Evolutionary conservation across 2,113 vertebrate species (phyloP), one percentile per base, ranked within the genome.

Genomic region (Benitochromis conjunctus): DNA sequence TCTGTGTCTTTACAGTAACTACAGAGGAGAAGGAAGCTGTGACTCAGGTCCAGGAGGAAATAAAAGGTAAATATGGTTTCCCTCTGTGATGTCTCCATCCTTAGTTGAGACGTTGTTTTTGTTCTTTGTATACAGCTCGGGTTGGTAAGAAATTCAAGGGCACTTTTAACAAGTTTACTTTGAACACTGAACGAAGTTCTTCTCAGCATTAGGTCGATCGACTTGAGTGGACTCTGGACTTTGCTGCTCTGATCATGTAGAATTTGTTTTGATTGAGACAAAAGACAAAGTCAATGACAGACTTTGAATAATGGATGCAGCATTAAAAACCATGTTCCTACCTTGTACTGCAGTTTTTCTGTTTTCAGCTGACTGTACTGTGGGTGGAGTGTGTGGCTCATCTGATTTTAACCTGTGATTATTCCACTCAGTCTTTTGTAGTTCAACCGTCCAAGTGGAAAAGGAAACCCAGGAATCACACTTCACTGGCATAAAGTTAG

Each of bases 371-470:
- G 38, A 29, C n/a, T 53, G 9, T 56, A 2, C 26, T 80, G 48
- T 71, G 79, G 2, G 58, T 78, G 55, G 5, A 21, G 14, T 55
- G 14, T 46, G 43, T 64, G 51, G 80, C 60, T 92, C 7, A 86
- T 76, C 53, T 77, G 79, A 56, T 79, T 54, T 79, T 82, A 64
- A 80, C 80, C 19, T 94, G 9, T 92, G 8, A 53, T 95, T 96
- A 95, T 94, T 92, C 94, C 94, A 94, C 92, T 96, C 98, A 99
- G 98, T 96, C 85, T 94, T 97, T 84, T 81, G 96, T 97, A 97
- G 96, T 92, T 95, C 96, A 85, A 82, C 94, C 94, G 31, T 94
- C 95, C 91, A 95, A 93, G 93, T 95, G 90, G 96, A 97, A 90
- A 97, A 98, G 91, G 95, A 96, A 95, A 95, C 91, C 92, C 93